Evolutionary conservation across 2,888 invertebrate species (phyloP), one percentile per base, ranked within the genome.

Genomic region (Amorpha juglandis): DNA sequence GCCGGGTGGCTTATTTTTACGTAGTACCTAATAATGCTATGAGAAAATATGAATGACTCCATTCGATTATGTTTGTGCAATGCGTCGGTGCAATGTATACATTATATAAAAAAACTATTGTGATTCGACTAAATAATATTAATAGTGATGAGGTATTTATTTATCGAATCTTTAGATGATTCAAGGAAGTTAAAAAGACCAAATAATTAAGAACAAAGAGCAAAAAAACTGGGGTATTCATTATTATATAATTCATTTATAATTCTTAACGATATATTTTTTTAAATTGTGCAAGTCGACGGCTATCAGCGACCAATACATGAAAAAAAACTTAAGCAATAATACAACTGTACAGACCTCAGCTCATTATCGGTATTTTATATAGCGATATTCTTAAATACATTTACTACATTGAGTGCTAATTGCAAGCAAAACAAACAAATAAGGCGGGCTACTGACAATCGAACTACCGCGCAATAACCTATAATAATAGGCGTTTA

Each of bases 311-410:
- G 38, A 12, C 12, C 58, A 38, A 58, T 21, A 16, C 21, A 11
- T 52, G n/a, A n/a, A 55, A 52, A 21, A 33, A 6, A 27, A 35
- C 27, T 33, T 16, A 27, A 47, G 19, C 35, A 64, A 70, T 68
- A 65, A 64, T 55, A 33, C 65, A 47, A 66, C 58, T 65, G 38
- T 62, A 74, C 73, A 64, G 68, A 67, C 62, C 71, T 64, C 50
- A 62, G 47, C 38, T 67, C 67, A 70, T 68, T 69, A 74, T 74
- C 73, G 63, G 58, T 70, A 72, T 74, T 77, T 77, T 79, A 81
- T 80, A 82, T 74, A 78, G 74, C 76, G 74, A 83, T 83, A 78
- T 81, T 81, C 79, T 79, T 80, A 78, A 80, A 76, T 81, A 80
- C 75, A 78, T 75, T 75, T 70, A 71, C 72, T 77, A 84, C 74